Evolutionary conservation across 1,140 invertebrate genomes (phyloP).

Genomic region (Acromyrmex charruanus): DNA sequence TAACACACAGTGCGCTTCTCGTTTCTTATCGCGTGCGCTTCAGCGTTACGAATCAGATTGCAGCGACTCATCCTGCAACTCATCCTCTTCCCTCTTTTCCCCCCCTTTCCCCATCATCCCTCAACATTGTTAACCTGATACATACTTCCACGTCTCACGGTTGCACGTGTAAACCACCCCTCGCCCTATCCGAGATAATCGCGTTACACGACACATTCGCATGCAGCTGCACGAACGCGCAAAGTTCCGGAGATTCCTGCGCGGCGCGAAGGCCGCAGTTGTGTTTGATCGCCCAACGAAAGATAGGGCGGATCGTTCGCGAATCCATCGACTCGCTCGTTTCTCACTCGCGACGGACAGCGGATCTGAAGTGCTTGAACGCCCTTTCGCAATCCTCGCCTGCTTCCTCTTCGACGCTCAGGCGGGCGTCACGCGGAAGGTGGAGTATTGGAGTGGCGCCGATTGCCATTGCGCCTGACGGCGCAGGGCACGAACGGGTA

Average conservation of each 20-base stretch:
- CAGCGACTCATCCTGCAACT: conserved; percentile 15
- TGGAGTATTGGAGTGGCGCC: background rate
- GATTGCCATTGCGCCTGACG: conserved; percentile 6
- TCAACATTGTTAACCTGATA: conserved; percentile 59
- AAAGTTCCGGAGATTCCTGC: conserved; percentile 32
- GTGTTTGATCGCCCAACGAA: conserved; percentile 38
- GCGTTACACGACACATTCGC: conserved; percentile 59
- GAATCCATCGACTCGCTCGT: conserved; percentile 36
- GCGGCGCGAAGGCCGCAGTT: background rate
- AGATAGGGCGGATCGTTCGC: conserved; percentile 36
- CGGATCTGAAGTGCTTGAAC: conserved; percentile 30
- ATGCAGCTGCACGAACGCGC: conserved; percentile 49
- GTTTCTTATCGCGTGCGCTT: conserved; percentile 62
- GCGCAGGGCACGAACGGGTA: background rate
- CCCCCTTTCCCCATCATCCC: background rate
- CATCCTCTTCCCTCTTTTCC: background rate
- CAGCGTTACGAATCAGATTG: conserved; percentile 51
- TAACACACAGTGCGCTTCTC: conserved; percentile 37
- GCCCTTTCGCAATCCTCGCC: background rate
- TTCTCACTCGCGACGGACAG: conserved; percentile 38
- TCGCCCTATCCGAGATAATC: conserved; percentile 44
- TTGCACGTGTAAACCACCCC: conserved; percentile 43
- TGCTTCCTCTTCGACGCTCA: background rate
- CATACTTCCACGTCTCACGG: conserved; percentile 35
- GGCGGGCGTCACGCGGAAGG: conserved; percentile 9